Base-by-base conservation (phyloP, 2,888 invertebrate species). In the Caenorhabditis sp. region DNA sequence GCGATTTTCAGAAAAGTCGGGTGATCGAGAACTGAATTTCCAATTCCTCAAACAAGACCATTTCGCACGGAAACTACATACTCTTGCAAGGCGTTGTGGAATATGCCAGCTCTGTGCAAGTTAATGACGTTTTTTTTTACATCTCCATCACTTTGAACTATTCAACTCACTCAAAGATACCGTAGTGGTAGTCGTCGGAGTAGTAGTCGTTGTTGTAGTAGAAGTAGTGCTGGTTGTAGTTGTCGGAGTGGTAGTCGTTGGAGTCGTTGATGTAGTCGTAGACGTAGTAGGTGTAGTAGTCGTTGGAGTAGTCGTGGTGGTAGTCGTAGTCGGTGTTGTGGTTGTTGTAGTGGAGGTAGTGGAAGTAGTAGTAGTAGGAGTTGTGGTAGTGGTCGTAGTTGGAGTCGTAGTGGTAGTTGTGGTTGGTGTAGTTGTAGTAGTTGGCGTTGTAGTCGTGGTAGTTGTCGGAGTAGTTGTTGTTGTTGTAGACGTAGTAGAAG, bases 371-470 rank as follows among this genome's bases (percentile, higher is more conserved):
- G 69, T 44, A 0, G 69, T 56, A 3, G 56, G 41, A 19, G 69
- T 54, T 1, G 69, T 56, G 6, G 56, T 0, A 22, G 69, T 24
- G 16, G 69, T 56, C 8, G 69, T 56, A 56, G 69, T 41, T 24
- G 69, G 31, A 6, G 51, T 54, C 5, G 56, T 38, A 1, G 69
- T 38, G 0, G 56, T 56, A 8, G 56, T 41, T 5, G 69, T 69
- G 2, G 69, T 31, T n/a, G 70, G 44, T 12, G 58, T 58, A 0
- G 70, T 58, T 8, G 70, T 58, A 0, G 70, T 58, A 16, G 64
- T 26, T n/a, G 64, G 28, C 3, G 64, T 64, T 1, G 64, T 28
- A 1, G 47, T 26, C 8, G 64, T 49, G 2, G 64, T 49, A 6
- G 64, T 16, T 2, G 47, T 64, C n/a, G 64, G 44, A 0, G 47